Evolutionary conservation across 2,113 vertebrate genomes (phyloP), one percentile per base, ranked within the genome.

Genomic region (Rhombomys opimus): DNA sequence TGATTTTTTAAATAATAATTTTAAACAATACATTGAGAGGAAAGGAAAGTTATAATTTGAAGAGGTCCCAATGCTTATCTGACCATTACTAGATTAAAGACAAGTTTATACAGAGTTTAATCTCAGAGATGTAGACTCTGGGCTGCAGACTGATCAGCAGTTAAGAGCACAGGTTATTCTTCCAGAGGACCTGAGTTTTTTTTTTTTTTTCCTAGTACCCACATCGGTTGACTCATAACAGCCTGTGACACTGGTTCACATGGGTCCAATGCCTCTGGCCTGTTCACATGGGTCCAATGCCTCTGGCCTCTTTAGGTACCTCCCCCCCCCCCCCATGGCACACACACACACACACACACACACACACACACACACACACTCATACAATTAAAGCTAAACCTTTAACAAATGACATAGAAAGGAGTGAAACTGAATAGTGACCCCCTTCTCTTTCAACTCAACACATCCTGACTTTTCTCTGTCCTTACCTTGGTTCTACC

Each of bases 1-100:
- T 63, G 54, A 80, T 67, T 70, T 93, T 92, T 93, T 81, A 81
- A 82, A 38, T 13, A 20, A 92, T 70, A 59, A 87, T 91, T 91
- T 52, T 91, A 89, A 91, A 41, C 17, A 91, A 61, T 38, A 70
- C 80, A 65, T 61, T 77, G 72, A 63, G 63, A 89, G 38, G 22
- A 46, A 91, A 96, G 32, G n/a, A 92, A 93, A 96, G 63, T 67
- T 63, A 80, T 8, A 81, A 2, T 80, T 14, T 87, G 17, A 91
- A 82, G 67, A 90, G 38, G 52, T 89, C 72, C 3, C n/a, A 38
- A 32, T 54, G 13, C 32, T 7, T n/a, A 61, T 75, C 30, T 65
- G 70, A 63, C 27, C 4, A 38, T 91, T 94, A n/a, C 27, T 92
- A 68, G 77, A 94, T 5, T 81, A 54, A 82, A 92, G 25, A 3